Percentiles rank a stretch among this genome's conserved stretches.
Evolutionary conservation across 2,113 vertebrate genomes (phyloP).

Genomic region (Corythaeola cristata): DNA sequence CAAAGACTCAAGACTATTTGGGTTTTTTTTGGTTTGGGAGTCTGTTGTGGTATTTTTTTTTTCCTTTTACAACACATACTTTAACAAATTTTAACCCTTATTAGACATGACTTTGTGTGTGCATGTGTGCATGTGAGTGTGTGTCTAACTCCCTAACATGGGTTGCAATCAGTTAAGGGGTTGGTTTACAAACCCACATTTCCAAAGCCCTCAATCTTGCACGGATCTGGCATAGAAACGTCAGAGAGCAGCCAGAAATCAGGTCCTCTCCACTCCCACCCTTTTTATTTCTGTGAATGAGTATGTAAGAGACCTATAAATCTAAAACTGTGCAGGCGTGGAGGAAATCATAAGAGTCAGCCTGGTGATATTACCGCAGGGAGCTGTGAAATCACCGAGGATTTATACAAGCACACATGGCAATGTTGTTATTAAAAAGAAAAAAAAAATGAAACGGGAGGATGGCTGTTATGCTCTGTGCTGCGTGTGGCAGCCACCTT

Average conservation of each 20-base stretch:
- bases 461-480: neutral
- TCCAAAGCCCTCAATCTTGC: neutral
- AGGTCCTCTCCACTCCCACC: slow-evolving; percentile 4
- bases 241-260: slow-evolving; percentile 38
- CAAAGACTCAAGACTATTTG: neutral
- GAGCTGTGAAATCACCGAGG: slow-evolving; percentile 61
- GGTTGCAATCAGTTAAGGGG: neutral
- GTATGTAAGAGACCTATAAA: slow-evolving; percentile 62
- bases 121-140: accelerated
- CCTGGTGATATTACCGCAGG: slow-evolving; percentile 18
- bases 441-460: neutral
- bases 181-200: slow-evolving; percentile 23
- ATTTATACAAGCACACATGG: slow-evolving; percentile 25
- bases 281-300: slow-evolving; percentile 65
- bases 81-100: neutral
- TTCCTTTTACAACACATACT: neutral
- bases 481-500: slow-evolving; percentile 18
- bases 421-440: neutral
- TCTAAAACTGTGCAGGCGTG: slow-evolving; percentile 46
- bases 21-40: neutral
- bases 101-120: neutral
- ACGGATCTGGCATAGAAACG: slow-evolving; percentile 17
- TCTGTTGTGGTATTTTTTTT: neutral
- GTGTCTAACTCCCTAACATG: neutral
- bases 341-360: slow-evolving; percentile 56